These are phyloP conservation scores for Euzetes globulus DNA, from an alignment of 2,888 invertebrate species.

Conservation along the genomic window DNA sequence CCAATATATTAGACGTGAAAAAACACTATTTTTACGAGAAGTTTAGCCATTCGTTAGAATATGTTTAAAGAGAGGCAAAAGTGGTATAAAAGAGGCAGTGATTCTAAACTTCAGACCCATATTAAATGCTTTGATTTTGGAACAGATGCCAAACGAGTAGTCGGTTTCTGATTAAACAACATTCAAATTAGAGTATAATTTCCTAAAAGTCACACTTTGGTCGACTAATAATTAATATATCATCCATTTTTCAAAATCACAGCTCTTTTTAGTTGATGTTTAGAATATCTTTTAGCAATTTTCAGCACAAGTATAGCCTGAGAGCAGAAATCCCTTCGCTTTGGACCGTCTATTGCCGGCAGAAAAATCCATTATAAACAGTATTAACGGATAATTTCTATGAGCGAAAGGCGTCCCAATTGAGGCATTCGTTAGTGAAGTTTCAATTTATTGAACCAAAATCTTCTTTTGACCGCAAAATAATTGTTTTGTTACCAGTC, in stretches of 20 bases:
- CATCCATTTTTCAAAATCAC: slow-evolving; percentile 9
- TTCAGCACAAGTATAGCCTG: not conserved
- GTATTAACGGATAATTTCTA: not conserved
- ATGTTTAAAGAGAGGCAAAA: too few species aligned
- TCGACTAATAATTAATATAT: not conserved
- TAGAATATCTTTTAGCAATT: too few species aligned
- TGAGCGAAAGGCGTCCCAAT: not conserved
- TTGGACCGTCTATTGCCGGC: not conserved
- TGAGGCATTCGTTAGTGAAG: not conserved
- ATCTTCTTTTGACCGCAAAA: not conserved
- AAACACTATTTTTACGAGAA: too few species aligned
- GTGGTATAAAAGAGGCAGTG: not conserved
- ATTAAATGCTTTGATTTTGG: not conserved
- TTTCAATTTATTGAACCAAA: not conserved
- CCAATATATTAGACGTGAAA: not conserved
- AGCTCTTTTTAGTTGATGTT: not conserved
- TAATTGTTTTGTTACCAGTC: not conserved
- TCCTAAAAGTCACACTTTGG: not conserved
- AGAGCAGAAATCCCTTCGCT: not conserved
- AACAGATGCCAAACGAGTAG: not conserved
- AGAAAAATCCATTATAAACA: slow-evolving; percentile 17
- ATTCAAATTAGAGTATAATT: slow-evolving; percentile 2
- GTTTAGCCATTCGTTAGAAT: too few species aligned
- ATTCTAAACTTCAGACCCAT: not conserved
- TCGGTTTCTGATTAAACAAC: not conserved